Evolutionary conservation across 2,113 vertebrate species (phyloP), one percentile per base, ranked within the genome.

Genomic region (Corythaeola cristata): DNA sequence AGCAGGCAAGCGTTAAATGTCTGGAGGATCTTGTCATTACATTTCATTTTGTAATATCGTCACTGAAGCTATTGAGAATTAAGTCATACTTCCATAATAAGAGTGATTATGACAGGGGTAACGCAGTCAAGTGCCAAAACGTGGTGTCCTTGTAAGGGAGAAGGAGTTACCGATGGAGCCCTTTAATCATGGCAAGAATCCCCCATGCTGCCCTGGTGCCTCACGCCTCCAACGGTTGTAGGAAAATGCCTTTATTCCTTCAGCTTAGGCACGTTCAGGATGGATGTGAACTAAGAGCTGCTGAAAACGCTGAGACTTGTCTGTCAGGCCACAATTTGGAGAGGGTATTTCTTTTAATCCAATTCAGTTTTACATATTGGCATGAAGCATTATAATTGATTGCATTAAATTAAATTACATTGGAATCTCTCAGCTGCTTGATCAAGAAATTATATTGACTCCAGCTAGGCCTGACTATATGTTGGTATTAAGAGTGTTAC

Each of bases 321-420:
- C 90, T 94, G 47, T 93, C 71, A 96, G 92, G 50, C 55, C 77
- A 92, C 77, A 75, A 47, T 97, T 92, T 96, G 83, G 50, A 90
- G 83, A 67, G 66, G 89, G 77, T 81, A 69, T 93, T 97, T 94
- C 89, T 95, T 93, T 93, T 97, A 97, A 96, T 97, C 94, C 93
- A 84, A 30, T 87, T 92, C 88, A 59, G 49, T 96, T 97, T 97
- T 93, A 96, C 59, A 55, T 97, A 89, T 93, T 93, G 94, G 91
- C 80, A 73, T n/a, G 71, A 93, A 94, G 88, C 58, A 52, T 87
- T 95, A 58, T 92, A 96, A 97, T 64, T 97, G 96, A 97, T 89
- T 96, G 85, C 94, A 93, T 94, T 96, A 96, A 95, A 92, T 95
- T 95, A 93, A 95, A 92, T 95, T 95, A 93, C 76, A 47, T 67